These are phyloP conservation scores for Terrapene triunguis DNA, from an alignment of 2,113 vertebrate species.

Conservation along the genomic window DNA sequence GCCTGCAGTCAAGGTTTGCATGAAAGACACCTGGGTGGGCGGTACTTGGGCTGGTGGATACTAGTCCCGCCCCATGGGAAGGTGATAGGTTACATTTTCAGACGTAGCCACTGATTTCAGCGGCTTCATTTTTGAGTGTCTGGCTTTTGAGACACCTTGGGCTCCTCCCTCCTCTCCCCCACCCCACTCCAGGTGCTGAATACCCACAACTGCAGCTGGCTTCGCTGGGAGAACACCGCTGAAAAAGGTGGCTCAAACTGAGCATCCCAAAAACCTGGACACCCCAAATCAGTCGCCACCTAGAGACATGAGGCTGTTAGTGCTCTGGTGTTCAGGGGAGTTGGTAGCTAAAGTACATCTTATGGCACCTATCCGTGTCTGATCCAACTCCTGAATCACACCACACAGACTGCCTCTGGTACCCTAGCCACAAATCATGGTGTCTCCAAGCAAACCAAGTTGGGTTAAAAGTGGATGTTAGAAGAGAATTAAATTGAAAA, in stretches of 20 bases:
- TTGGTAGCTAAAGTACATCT: neutral
- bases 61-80: conserved; percentile 9
- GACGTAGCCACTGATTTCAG: neutral
- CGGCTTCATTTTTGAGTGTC: conserved; percentile 10
- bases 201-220: conserved; percentile 17
- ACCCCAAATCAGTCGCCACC: neutral
- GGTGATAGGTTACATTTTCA: conserved; percentile 1
- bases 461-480: neutral
- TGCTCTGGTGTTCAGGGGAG: neutral
- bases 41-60: neutral
- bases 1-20: neutral
- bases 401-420: neutral
- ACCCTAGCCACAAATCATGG: neutral
- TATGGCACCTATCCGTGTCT: neutral
- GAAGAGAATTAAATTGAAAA: conserved; percentile 18
- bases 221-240: neutral
- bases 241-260: conserved; percentile 38
- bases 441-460: neutral
- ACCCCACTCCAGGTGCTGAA: neutral
- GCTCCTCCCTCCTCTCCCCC: neutral
- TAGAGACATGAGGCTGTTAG: neutral
- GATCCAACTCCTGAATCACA: neutral
- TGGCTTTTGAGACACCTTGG: neutral
- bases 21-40: neutral
- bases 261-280: conserved; percentile 3